Percentiles rank a stretch among this genome's conserved stretches.
Conservation (phyloP, 1,140 invertebrate species). For the Drosophila santomea region DNA sequence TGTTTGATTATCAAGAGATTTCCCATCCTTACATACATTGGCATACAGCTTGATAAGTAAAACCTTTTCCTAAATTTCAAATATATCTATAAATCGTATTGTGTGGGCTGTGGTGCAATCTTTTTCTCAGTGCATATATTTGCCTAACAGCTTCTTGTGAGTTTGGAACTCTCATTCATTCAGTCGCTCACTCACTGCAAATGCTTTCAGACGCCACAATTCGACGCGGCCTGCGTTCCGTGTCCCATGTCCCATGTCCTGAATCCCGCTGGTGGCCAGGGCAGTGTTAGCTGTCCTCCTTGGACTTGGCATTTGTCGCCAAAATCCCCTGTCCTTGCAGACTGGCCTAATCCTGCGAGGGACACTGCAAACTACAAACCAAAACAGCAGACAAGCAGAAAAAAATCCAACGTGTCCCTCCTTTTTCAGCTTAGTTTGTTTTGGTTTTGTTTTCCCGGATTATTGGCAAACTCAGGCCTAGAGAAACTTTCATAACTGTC, state of each 20-base stretch:
- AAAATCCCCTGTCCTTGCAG: conserved; percentile 61
- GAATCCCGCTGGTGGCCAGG: conserved; percentile 1
- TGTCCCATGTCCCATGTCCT: conserved; percentile 3
- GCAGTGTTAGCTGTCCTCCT: conserved; percentile 19
- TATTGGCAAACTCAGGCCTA: conserved; percentile 65
- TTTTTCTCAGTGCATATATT: conserved; percentile 52
- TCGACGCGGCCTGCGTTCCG: conserved; percentile 39
- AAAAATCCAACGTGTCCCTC: conserved; percentile 16
- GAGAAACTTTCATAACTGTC: conserved; percentile 75
- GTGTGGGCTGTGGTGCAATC: neutral
- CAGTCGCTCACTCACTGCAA: conserved; percentile 52
- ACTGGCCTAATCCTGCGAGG: conserved; percentile 59
- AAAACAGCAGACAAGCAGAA: conserved; percentile 23
- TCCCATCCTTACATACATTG: too few relatives aligned
- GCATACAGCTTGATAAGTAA: too few relatives aligned
- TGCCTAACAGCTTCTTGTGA: conserved; percentile 68
- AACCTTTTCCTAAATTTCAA: too few relatives aligned
- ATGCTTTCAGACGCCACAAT: conserved; percentile 67
- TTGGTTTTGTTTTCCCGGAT: conserved; percentile 75
- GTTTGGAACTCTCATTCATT: conserved; percentile 63
- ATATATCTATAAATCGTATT: too few relatives aligned
- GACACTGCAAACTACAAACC: conserved; percentile 47
- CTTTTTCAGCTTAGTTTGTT: conserved; percentile 42
- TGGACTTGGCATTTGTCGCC: conserved; percentile 51
- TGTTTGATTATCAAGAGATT: too few relatives aligned